Evolutionary conservation across 2,113 vertebrate species (phyloP).

Genomic region (Neodontobutis hainanensis): DNA sequence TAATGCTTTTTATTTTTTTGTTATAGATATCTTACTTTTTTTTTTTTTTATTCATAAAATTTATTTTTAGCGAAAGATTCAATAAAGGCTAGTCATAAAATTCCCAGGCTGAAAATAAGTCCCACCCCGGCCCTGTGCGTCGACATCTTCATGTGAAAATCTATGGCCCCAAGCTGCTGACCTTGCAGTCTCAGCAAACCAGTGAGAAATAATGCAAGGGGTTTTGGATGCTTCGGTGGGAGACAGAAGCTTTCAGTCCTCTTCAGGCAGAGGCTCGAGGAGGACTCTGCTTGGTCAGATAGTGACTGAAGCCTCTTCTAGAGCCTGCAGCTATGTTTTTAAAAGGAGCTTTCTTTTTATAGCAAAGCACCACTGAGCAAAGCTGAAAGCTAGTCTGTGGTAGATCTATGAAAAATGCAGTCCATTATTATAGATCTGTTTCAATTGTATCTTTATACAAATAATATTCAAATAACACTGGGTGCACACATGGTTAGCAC

Average conservation of each 20-base stretch:
- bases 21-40: no score
- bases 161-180: conserved; percentile 32
- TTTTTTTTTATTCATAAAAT: no score
- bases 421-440: no score
- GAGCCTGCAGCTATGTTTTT: conserved; percentile 50
- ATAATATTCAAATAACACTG: no score
- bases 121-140: no score
- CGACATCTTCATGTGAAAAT: not conserved
- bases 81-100: no score
- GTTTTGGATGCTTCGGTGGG: conserved; percentile 23
- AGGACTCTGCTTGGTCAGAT: conserved; percentile 59
- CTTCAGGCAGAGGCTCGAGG: conserved; percentile 46
- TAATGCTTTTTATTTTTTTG: no score
- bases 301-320: conserved; percentile 44
- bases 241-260: conserved; percentile 51
- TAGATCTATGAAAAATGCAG: conserved; percentile 15
- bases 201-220: conserved; percentile 47
- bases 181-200: conserved; percentile 25
- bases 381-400: conserved; percentile 23
- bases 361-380: conserved; percentile 31
- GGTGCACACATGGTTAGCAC: no score
- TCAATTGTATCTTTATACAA: no score
- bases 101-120: no score
- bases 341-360: conserved; percentile 58
- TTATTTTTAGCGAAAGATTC: no score